Base-by-base conservation (phyloP, 1,140 invertebrate genomes). In the Caenorhabditis brenneri region DNA sequence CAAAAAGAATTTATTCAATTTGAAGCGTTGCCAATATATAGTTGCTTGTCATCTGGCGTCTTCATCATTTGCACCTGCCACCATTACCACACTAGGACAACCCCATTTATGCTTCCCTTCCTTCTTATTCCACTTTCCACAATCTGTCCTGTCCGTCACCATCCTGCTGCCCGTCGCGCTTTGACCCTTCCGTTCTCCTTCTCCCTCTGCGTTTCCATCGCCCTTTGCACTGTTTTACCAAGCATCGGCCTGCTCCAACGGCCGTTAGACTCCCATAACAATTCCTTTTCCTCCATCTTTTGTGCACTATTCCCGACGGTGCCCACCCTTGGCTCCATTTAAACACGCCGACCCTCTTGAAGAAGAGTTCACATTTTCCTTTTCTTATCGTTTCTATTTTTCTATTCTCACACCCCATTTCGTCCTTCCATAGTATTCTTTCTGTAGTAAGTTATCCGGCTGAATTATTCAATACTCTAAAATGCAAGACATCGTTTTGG, bases 251-350 rank as follows among this genome's bases (percentile, higher is more conserved):
- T 74, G 65, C 65, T 74, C 33, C 65, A 74, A 46, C 65, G 65
- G 65, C 65, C 36, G 65, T 74, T 74, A 74, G 65, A 33, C 65
- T 74, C 36, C 65, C 65, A 74, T 74, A 74, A 46, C 65, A 42
- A 74, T 74, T 74, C 65, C 36, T 36, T 74, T 27, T 24, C 19
- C 65, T 74, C 65, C 65, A 33, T n/a, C 33, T 74, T 74, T 74
- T 15, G 65, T 74, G 36, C 65, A 31, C 65, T 74, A 74, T 74
- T 74, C 65, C 65, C 65, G 65, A n/a, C 36, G 33, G 65, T 74
- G 65, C 65, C 36, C 36, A 74, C 33, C 65, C 33, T 42, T n/a
- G 58, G 29, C 58, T 65, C 33, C 58, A 65, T 65, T 65, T 65
- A 65, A 65, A 65, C 58, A 74, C 15, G 33, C 36, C 36, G 65